These are phyloP conservation scores for Gallinago nigripennis DNA, from an alignment of 2,797 vertebrate species.

Conservation along the genomic window DNA sequence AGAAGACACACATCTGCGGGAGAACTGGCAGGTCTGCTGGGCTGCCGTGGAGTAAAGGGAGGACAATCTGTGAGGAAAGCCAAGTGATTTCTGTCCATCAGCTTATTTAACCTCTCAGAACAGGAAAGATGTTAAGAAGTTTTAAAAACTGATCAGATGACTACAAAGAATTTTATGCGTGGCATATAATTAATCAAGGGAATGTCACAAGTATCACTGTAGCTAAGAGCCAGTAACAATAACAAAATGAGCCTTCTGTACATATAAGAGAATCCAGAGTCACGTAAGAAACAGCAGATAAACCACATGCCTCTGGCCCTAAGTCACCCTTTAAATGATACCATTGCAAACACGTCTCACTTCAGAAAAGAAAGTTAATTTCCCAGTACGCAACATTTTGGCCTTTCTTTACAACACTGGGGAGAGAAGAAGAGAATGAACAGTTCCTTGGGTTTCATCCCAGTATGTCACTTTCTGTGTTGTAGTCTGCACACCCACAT, in stretches of 20 bases:
- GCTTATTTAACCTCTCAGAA: neutral
- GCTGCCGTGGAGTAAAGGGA: conserved; percentile 19
- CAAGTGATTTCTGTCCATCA: neutral
- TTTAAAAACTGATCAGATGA: neutral
- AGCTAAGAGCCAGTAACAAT: neutral
- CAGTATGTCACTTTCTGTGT: neutral
- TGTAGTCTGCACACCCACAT: neutral
- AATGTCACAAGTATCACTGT: neutral
- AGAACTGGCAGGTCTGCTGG: conserved; percentile 7
- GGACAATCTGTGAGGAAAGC: neutral
- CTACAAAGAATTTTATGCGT: neutral
- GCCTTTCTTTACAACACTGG: neutral
- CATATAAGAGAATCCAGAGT: neutral
- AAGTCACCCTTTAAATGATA: neutral
- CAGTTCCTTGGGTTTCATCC: neutral
- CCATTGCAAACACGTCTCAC: neutral
- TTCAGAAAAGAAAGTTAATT: neutral
- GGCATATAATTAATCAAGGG: neutral
- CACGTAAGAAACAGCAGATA: neutral
- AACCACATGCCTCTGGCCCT: neutral
- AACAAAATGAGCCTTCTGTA: neutral
- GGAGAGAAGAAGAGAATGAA: neutral
- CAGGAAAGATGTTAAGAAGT: neutral
- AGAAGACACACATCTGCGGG: neutral
- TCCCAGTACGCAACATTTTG: neutral